Evolutionary conservation across 2,888 invertebrate species (phyloP), one percentile per base, ranked within the genome.

Genomic region (Acrocyrtus sp.): DNA sequence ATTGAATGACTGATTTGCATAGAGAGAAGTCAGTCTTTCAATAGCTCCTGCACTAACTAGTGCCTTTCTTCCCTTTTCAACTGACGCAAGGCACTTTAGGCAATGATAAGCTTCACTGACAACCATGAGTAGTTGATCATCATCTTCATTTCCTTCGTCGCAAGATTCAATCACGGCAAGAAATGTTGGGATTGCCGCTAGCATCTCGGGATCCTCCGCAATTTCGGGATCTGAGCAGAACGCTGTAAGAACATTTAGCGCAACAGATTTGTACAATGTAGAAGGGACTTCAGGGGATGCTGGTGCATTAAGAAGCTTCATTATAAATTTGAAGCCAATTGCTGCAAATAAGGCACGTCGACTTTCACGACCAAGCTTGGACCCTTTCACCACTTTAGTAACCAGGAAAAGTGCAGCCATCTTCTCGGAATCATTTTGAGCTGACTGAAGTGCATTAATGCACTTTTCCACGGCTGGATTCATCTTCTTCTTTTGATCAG

Each of bases 341-440:
- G 94, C 93, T 85, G 95, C 93, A 82, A 96, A 94, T 2, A 96
- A 87, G 34, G 91, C 88, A 82, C 90, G 91, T 83, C 92, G 92
- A n/a, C 90, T 89, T n/a, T 88, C 87, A 10, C 90, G 86, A 81
- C 88, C 89, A 83, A 94, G 92, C 82, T 94, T 92, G 83, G 92
- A 92, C 78, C 91, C 90, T 84, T 93, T 93, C 43, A 95, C 91
- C 62, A 95, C 85, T 84, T 95, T 96, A 2, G 95, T 95, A 61
- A 95, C 94, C 91, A 95, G 92, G 84, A 95, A 94, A 57, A 96
- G 87, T 0, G 92, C 94, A 45, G 95, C 95, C 84, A 96, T 94
- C 84, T 94, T 95, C 84, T 95, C 95, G 0, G 94, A 94, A 84
- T 96, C 95, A 83, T 89, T 91, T 82, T 89, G 89, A 12, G 94